Conservation (phyloP, 2,113 vertebrate genomes). For the Gambusia holbrooki region DNA sequence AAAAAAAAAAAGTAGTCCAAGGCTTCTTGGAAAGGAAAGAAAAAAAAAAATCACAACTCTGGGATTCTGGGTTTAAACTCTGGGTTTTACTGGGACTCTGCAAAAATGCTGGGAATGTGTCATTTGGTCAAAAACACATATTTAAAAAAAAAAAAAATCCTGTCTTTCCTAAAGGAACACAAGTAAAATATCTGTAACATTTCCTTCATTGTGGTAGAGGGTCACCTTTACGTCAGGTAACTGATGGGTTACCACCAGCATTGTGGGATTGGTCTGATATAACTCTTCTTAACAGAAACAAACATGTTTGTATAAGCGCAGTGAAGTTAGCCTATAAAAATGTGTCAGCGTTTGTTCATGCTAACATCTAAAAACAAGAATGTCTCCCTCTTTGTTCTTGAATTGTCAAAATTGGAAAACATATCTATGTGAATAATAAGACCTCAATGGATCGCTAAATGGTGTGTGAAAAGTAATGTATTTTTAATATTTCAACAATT, state of each 20-base stretch:
- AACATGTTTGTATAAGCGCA: constrained; percentile 63
- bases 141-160: neutral
- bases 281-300: constrained; percentile 59
- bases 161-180: neutral
- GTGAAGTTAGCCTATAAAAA: constrained; percentile 66
- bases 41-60: neutral
- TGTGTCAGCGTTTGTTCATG: constrained; percentile 3
- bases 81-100: neutral
- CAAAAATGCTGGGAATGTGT: neutral
- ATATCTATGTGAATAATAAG: neutral
- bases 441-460: neutral
- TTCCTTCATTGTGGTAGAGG: constrained; percentile 18
- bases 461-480: neutral
- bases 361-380: constrained; percentile 6
- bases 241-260: constrained; percentile 63
- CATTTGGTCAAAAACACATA: neutral
- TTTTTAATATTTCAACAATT: neutral
- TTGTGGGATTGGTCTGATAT: constrained; percentile 56
- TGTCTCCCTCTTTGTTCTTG: neutral
- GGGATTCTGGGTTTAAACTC: no score
- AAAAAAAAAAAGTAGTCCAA: no score
- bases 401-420: neutral
- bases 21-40: no score
- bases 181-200: neutral
- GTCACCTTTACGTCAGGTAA: neutral